Conservation (phyloP, 2,113 vertebrate genomes). For the Rhinoderma darwinii region DNA sequence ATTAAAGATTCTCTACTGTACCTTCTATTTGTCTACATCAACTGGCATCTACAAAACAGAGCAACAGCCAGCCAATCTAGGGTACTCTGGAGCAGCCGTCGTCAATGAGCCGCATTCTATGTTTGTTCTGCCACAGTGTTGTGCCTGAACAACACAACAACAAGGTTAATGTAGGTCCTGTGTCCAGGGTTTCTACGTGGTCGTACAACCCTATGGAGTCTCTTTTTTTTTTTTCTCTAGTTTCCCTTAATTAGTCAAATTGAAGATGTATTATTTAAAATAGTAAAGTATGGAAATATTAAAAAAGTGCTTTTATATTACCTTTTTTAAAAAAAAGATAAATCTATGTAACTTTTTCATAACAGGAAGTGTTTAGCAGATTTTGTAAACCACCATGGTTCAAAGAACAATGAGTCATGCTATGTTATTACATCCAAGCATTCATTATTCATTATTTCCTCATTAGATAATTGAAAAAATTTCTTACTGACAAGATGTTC, state of each 20-base stretch:
- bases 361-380: neutral
- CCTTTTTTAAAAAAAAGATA: neutral
- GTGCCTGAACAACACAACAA: too few species aligned
- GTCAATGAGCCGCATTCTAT: too few species aligned
- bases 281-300: neutral
- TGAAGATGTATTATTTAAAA: neutral
- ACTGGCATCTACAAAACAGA: too few species aligned
- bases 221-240: neutral
- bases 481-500: neutral
- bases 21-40: too few species aligned
- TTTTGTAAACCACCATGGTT: neutral
- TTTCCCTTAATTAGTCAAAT: neutral
- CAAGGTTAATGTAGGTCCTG: too few species aligned
- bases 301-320: neutral
- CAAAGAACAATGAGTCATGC: constrained; percentile 15
- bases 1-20: too few species aligned
- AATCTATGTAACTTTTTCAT: neutral
- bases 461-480: constrained; percentile 36
- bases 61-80: too few species aligned
- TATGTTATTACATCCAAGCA: neutral
- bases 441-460: constrained; percentile 29
- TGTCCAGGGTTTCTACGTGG: too few species aligned
- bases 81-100: too few species aligned
- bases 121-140: too few species aligned
- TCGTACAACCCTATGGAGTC: too few species aligned